These are phyloP conservation scores for Oryzias celebensis DNA, from an alignment of 2,113 vertebrate species.

Conservation along the genomic window DNA sequence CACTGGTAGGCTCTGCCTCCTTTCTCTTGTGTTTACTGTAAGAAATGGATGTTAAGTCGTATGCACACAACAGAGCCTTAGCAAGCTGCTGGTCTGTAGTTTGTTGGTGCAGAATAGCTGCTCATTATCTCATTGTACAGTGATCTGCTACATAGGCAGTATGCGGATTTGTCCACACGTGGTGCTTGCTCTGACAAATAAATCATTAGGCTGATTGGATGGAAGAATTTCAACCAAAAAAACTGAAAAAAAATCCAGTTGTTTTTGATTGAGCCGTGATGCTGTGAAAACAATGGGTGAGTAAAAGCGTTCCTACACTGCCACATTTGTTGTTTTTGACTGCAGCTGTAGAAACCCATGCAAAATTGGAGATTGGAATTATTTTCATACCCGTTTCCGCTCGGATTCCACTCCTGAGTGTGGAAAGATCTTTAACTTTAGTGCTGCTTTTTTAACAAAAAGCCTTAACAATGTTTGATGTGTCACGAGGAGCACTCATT, in stretches of 20 bases:
- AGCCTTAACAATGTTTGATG: background rate
- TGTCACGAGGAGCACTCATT: background rate
- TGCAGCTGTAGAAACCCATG: too few relatives aligned
- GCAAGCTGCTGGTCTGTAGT: background rate
- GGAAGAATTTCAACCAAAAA: background rate
- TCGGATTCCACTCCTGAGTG: too few relatives aligned
- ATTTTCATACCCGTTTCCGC: too few relatives aligned
- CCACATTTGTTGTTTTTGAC: too few relatives aligned
- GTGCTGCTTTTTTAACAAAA: background rate
- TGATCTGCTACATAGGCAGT: background rate
- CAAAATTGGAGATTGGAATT: too few relatives aligned
- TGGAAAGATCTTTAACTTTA: too few relatives aligned
- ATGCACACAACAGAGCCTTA: background rate
- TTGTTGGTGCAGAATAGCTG: background rate
- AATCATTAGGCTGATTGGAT: background rate
- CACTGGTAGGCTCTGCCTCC: conserved; percentile 63
- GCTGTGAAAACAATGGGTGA: too few relatives aligned
- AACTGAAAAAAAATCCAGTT: background rate
- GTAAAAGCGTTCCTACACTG: too few relatives aligned
- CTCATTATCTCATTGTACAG: conserved; percentile 15
- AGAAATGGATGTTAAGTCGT: conserved; percentile 1
- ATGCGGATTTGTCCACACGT: background rate
- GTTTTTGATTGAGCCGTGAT: too few relatives aligned
- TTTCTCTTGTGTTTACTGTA: background rate
- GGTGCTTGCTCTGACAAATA: background rate